These are phyloP conservation scores for Coregonus clupeaformis DNA, from an alignment of 2,113 vertebrate species.

Conservation along the genomic window DNA sequence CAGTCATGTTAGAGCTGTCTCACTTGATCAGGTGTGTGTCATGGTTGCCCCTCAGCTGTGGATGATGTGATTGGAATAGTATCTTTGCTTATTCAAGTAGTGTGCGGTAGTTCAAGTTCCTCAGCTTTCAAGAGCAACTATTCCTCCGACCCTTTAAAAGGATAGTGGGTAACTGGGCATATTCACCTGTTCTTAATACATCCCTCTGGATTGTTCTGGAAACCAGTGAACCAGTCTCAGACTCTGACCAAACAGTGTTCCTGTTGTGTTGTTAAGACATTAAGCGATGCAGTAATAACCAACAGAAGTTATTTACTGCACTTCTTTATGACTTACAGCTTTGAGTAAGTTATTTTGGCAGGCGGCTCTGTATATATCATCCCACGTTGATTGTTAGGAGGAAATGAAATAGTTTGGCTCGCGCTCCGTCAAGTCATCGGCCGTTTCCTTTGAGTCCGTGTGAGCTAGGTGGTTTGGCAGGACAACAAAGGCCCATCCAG, in stretches of 20 bases:
- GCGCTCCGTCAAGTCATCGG: constrained; percentile 49
- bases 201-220: not conserved
- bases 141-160: constrained; percentile 40
- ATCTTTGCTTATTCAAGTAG: constrained; percentile 8
- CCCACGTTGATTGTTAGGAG: constrained; percentile 53
- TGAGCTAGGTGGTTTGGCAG: constrained; percentile 69
- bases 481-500: constrained; percentile 51
- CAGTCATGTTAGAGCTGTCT: constrained; percentile 36
- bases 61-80: constrained; percentile 29
- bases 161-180: constrained; percentile 11
- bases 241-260: constrained; percentile 50
- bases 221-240: constrained; percentile 38
- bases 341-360: constrained; percentile 50
- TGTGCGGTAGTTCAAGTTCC: constrained; percentile 4
- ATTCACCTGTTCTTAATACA: constrained; percentile 28
- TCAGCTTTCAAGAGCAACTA: constrained; percentile 36
- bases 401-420: constrained; percentile 56
- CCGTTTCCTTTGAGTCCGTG: constrained; percentile 55
- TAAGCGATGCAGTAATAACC: constrained; percentile 53
- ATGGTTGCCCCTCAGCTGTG: constrained; percentile 24
- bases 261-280: constrained; percentile 53
- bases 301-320: constrained; percentile 70
- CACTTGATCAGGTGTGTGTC: not conserved
- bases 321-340: constrained; percentile 75
- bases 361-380: constrained; percentile 50